Conservation (phyloP, 2,113 vertebrate species). For the Albula goreensis region DNA sequence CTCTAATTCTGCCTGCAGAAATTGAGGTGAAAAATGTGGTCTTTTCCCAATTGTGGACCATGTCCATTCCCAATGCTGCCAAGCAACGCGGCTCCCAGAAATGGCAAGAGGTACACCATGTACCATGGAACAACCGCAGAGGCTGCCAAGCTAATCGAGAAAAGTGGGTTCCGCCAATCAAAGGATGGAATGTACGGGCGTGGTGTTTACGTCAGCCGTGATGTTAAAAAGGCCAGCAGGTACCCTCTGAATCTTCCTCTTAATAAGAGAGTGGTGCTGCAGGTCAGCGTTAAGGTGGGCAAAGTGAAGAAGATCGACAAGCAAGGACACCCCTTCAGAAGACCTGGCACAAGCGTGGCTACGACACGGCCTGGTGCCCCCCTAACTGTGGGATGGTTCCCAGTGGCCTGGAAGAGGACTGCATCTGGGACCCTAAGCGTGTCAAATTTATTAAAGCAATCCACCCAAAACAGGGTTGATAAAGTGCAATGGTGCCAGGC, state of each 20-base stretch:
- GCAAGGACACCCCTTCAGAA: no score
- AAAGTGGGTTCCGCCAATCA: constrained; percentile 29
- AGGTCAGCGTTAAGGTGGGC: constrained; percentile 31
- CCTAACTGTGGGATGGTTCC: no score
- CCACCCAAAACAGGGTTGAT: no score
- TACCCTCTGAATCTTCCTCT: constrained; percentile 27
- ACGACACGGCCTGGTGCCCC: no score
- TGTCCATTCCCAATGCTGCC: no score
- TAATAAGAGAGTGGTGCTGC: constrained; percentile 11
- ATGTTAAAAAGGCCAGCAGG: constrained; percentile 29
- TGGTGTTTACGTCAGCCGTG: constrained; percentile 10
- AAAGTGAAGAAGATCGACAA: constrained; percentile 41
- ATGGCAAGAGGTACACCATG: constrained; percentile 36
- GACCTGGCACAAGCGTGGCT: no score
- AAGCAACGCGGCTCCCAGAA: no score
- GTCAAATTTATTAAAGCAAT: neutral
- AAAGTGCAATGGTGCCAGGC: no score
- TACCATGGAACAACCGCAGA: constrained; percentile 39
- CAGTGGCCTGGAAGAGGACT: no score
- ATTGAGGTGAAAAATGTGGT: no score
- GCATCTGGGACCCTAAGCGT: neutral
- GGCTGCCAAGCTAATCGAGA: constrained; percentile 5
- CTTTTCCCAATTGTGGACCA: no score
- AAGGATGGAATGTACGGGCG: constrained; percentile 24
- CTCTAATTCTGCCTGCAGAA: no score